A percentile compares a stretch with the other conserved stretches of the same genome.
Evolutionary conservation across 2,113 vertebrate genomes (phyloP).

Genomic region (Tamias sibiricus): DNA sequence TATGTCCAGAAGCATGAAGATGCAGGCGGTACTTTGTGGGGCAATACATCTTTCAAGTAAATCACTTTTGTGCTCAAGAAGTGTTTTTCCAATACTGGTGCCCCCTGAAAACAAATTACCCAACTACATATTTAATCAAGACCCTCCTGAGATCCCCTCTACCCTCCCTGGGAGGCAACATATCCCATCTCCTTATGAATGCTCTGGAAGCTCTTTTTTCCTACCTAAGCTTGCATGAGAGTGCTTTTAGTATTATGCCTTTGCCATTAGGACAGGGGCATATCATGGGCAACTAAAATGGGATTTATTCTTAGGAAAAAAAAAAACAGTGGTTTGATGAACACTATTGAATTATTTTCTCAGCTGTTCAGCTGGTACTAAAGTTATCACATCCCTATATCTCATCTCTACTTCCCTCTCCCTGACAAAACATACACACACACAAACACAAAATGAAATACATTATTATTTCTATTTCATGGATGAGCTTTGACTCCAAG

Average conservation of each 20-base stretch:
- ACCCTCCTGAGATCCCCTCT: not conserved
- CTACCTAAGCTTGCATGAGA: not conserved
- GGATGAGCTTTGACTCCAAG: not conserved
- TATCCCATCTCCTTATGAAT: not conserved
- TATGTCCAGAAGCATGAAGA: not conserved
- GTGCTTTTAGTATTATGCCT: not conserved
- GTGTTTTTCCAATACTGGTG: not conserved
- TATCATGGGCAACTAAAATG: not conserved
- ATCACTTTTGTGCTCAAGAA: not conserved
- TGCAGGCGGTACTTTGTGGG: not conserved
- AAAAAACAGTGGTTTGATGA: not conserved
- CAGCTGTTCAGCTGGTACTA: not conserved
- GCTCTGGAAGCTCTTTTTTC: not conserved
- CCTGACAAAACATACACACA: not conserved
- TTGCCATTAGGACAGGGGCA: not conserved
- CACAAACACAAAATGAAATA: not conserved
- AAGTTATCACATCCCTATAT: not conserved
- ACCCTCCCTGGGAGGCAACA: not conserved
- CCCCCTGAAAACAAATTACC: not conserved
- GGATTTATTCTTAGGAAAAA: not conserved
- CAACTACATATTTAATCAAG: not conserved
- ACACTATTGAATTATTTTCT: not conserved
- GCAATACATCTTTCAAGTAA: not conserved
- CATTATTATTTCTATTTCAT: not conserved
- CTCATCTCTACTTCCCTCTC: not conserved